phyloP scores from a whole-genome alignment of 2,113 vertebrate species.

The Oryzias melastigma region DNA sequence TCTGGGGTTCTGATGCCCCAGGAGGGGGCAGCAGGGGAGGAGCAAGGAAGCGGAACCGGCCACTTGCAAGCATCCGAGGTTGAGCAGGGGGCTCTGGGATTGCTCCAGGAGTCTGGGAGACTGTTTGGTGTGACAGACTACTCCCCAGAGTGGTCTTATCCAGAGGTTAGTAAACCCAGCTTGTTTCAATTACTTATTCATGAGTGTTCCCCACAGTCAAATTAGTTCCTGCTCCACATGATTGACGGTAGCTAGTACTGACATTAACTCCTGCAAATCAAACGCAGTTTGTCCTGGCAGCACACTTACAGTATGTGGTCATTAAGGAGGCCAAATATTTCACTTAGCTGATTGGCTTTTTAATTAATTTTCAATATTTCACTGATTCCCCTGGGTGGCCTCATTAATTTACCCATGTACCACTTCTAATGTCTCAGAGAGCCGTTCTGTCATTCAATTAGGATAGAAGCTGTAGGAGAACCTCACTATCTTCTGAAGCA shows the following conservation, averaged over 20 bases:
- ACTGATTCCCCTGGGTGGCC: conserved; percentile 52
- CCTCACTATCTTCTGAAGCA: neutral
- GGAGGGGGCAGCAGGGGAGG: conserved; percentile 73
- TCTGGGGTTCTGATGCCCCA: conserved; percentile 69
- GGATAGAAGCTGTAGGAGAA: conserved; percentile 32
- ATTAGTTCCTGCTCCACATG: conserved; percentile 30
- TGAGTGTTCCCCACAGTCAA: conserved; percentile 48
- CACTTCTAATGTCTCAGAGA: conserved; percentile 36
- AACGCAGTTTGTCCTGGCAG: conserved; percentile 35
- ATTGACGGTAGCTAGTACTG: conserved; percentile 41
- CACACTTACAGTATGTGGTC: conserved; percentile 36
- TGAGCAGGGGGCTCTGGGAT: conserved; percentile 87
- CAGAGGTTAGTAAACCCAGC: conserved; percentile 85
- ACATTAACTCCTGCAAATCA: conserved; percentile 41
- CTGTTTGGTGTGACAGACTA: conserved; percentile 98
- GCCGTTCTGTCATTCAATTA: conserved; percentile 25
- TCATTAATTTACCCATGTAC: conserved; percentile 56
- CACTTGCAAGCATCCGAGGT: conserved; percentile 77
- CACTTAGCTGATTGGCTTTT: conserved; percentile 49
- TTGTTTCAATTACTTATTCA: conserved; percentile 62
- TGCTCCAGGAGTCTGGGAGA: conserved; percentile 92
- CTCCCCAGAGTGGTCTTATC: conserved; percentile 98
- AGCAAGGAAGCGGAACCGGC: conserved; percentile 73
- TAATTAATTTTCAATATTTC: conserved; percentile 66
- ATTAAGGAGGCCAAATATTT: conserved; percentile 43